Evolutionary conservation across 2,888 invertebrate species (phyloP).

Genomic region (Pseudolycoriella hygida): DNA sequence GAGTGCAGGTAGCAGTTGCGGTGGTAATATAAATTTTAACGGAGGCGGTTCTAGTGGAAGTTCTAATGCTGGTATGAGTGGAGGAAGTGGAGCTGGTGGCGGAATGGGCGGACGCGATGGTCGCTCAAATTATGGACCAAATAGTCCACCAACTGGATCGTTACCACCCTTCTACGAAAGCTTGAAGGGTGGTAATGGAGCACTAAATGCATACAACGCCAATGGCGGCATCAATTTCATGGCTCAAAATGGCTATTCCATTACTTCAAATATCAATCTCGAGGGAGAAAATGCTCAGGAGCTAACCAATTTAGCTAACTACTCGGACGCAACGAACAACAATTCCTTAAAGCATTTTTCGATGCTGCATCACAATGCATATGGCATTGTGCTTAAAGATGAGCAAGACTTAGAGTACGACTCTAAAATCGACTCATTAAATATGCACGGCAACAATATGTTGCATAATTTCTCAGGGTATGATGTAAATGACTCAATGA

Average conservation of each 20-base stretch:
- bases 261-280: slow-evolving; percentile 46
- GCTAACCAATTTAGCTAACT: slow-evolving; percentile 18
- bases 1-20: slow-evolving; percentile 14
- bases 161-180: slow-evolving; percentile 82
- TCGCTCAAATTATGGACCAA: slow-evolving; percentile 70
- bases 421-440: slow-evolving; percentile 49
- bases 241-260: slow-evolving; percentile 46
- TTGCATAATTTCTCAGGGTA: slow-evolving; percentile 41
- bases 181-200: slow-evolving; percentile 60
- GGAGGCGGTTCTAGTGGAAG: slow-evolving; percentile 30
- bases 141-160: slow-evolving; percentile 72
- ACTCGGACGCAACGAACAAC: slow-evolving; percentile 24
- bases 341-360: slow-evolving; percentile 51
- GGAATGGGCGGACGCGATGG: slow-evolving; percentile 66
- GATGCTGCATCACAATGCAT: slow-evolving; percentile 59
- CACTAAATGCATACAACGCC: slow-evolving; percentile 45
- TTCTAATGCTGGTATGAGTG: slow-evolving; percentile 37
- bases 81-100: slow-evolving; percentile 54
- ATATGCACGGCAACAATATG: slow-evolving; percentile 33
- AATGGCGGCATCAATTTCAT: slow-evolving; percentile 37
- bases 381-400: slow-evolving; percentile 62
- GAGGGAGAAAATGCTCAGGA: slow-evolving; percentile 59
- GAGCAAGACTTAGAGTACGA: slow-evolving; percentile 63
- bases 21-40: neutral
- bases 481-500: slow-evolving; percentile 54